Evolutionary conservation across 1,140 invertebrate genomes (phyloP).

Genomic region (Drosophila persimilis): DNA sequence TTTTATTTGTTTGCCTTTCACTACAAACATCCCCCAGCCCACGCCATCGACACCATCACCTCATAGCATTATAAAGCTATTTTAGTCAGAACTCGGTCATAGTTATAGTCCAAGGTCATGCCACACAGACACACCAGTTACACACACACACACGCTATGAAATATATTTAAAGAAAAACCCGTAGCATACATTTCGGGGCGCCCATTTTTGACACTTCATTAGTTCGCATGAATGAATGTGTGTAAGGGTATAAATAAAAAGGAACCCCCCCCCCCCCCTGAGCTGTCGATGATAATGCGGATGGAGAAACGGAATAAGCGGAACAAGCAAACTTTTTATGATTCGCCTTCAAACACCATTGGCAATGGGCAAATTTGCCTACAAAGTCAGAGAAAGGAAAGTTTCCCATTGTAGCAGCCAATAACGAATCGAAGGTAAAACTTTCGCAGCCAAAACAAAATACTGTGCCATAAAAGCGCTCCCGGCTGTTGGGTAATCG

Average conservation of each 20-base stretch:
- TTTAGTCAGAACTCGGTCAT: constrained; percentile 56
- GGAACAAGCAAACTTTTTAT: constrained; percentile 53
- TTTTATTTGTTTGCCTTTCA: constrained; percentile 60
- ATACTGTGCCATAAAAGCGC: constrained; percentile 64
- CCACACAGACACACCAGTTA: not conserved
- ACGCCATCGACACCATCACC: constrained; percentile 4
- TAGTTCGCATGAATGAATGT: constrained; percentile 70
- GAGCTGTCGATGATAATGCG: constrained; percentile 4
- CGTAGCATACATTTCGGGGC: constrained; percentile 68
- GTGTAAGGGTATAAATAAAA: constrained; percentile 56
- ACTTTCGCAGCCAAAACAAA: constrained; percentile 34
- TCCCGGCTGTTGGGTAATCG: constrained; percentile 49
- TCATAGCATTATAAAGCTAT: constrained; percentile 65
- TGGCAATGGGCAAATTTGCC: constrained; percentile 49
- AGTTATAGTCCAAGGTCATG: constrained; percentile 55
- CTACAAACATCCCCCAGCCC: constrained; percentile 56
- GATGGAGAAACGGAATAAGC: constrained; percentile 5
- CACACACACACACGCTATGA: constrained; percentile 18
- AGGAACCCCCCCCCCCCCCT: not conserved
- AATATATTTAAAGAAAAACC: constrained; percentile 39
- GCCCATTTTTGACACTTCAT: constrained; percentile 76
- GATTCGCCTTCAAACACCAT: constrained; percentile 57
- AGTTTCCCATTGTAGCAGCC: constrained; percentile 43
- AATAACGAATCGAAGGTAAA: constrained; percentile 53
- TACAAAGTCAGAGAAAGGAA: constrained; percentile 19